Percentiles rank a stretch among this genome's conserved stretches.
Conservation (phyloP, 1,140 invertebrate genomes). For the Scaptomyza pallida region DNA sequence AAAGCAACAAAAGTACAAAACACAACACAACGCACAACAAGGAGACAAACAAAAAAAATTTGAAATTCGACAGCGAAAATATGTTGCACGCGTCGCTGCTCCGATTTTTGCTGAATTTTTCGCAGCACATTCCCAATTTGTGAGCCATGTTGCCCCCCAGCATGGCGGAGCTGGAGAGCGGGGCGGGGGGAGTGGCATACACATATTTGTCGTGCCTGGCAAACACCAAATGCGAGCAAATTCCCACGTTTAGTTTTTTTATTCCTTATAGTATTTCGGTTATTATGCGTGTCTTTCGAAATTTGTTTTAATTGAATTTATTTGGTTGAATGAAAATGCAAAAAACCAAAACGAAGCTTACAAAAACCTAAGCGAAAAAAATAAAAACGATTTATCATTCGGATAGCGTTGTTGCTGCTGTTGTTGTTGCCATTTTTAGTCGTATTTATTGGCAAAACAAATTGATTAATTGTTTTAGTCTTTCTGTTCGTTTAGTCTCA, state of each 20-base stretch:
- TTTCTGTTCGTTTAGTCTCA: conserved; percentile 13
- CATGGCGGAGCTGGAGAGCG: not conserved
- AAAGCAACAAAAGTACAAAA: conserved; percentile 8
- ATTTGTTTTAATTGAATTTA: conserved; percentile 72
- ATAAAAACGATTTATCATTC: conserved; percentile 64
- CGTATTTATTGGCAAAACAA: conserved; percentile 78
- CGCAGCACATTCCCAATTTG: conserved; percentile 68
- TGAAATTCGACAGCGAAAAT: conserved; percentile 30
- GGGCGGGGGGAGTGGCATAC: conserved; percentile 3
- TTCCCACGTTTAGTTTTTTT: conserved; percentile 70
- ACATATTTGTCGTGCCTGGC: conserved; percentile 68
- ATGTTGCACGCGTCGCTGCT: conserved; percentile 64
- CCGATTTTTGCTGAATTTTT: conserved; percentile 52
- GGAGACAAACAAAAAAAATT: conserved; percentile 13
- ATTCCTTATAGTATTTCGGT: conserved; percentile 19
- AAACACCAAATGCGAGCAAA: conserved; percentile 60
- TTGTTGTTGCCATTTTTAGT: conserved; percentile 69
- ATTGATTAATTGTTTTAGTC: conserved; percentile 72
- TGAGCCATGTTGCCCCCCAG: conserved; percentile 23
- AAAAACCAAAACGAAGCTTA: conserved; percentile 26
- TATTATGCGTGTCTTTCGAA: conserved; percentile 57
- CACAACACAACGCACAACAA: conserved; percentile 8
- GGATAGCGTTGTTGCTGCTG: conserved; percentile 4
- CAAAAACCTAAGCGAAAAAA: too few species aligned
- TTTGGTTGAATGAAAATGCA: conserved; percentile 65